Evolutionary conservation across 2,113 vertebrate genomes (phyloP).

Genomic region (Carettochelys insculpta): DNA sequence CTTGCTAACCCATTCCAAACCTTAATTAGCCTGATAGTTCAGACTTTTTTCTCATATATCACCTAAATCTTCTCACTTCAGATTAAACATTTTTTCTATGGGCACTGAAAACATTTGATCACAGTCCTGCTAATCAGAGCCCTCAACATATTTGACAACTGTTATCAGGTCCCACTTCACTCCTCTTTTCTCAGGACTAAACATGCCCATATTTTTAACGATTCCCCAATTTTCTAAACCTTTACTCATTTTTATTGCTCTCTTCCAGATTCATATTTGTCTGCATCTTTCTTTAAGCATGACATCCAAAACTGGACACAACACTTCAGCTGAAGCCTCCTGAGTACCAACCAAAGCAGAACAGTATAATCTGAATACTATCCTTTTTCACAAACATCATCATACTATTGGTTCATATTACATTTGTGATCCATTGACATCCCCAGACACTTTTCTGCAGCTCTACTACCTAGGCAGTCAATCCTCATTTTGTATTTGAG

Average conservation of each 20-base stretch:
- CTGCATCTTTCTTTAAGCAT: not conserved
- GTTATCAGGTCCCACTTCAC: not conserved
- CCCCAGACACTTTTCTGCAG: not conserved
- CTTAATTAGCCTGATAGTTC: not conserved
- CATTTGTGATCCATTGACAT: not conserved
- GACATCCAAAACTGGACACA: not conserved
- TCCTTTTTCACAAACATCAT: not conserved
- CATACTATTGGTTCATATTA: not conserved
- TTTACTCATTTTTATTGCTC: not conserved
- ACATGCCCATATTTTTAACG: not conserved
- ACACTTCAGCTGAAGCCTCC: not conserved
- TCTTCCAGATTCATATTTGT: not conserved
- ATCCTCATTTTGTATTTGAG: not conserved
- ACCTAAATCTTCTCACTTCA: not conserved
- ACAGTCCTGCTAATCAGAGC: not conserved
- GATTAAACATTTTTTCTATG: not conserved
- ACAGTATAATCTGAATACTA: not conserved
- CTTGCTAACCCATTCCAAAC: not conserved
- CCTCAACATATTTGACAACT: not conserved
- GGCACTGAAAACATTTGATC: not conserved
- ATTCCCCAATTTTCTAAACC: not conserved
- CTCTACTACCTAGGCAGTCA: not conserved
- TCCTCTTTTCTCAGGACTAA: not conserved
- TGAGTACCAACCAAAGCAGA: not conserved
- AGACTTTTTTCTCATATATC: not conserved